Percentiles rank a stretch among this genome's conserved stretches.
These are phyloP conservation scores for Agrochola circellaris DNA, from an alignment of 2,888 invertebrate species.

Conservation along the genomic window DNA sequence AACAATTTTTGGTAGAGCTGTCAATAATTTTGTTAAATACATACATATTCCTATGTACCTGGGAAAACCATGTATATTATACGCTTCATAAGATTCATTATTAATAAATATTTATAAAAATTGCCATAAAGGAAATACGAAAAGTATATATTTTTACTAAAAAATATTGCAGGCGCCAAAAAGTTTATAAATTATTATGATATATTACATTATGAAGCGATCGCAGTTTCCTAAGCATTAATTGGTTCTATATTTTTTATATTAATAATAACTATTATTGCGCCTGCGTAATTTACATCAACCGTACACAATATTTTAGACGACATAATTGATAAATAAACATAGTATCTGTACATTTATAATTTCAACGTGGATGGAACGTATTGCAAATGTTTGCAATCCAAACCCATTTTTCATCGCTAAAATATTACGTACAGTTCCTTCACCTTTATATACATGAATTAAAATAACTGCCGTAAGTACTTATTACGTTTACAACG, in stretches of 20 bases:
- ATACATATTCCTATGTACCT: conserved; percentile 60
- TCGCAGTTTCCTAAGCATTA: conserved; percentile 52
- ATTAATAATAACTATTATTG: conserved; percentile 47
- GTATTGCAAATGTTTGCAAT: background rate
- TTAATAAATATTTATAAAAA: conserved; percentile 43
- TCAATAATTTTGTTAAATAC: conserved; percentile 66
- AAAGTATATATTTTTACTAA: conserved; percentile 22
- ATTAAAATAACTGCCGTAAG: conserved; percentile 60
- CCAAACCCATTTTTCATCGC: background rate
- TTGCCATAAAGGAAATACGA: conserved; percentile 22
- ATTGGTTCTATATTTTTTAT: conserved; percentile 51
- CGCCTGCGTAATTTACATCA: conserved; percentile 42
- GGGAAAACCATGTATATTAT: conserved; percentile 35
- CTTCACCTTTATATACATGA: conserved; percentile 35
- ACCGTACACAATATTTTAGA: conserved; percentile 45
- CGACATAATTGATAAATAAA: conserved; percentile 20
- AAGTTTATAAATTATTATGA: conserved; percentile 10
- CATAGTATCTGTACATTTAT: conserved; percentile 31
- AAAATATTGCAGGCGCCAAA: conserved; percentile 36
- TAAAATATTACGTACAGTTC: conserved; percentile 51
- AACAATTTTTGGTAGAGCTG: conserved; percentile 74
- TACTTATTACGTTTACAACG: conserved; percentile 58
- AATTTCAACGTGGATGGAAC: conserved; percentile 1
- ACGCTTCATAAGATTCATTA: conserved; percentile 42
- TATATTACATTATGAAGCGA: conserved; percentile 41